Evolutionary conservation across 2,113 vertebrate genomes (phyloP).

Genomic region (Onychostruthus taczanowskii): DNA sequence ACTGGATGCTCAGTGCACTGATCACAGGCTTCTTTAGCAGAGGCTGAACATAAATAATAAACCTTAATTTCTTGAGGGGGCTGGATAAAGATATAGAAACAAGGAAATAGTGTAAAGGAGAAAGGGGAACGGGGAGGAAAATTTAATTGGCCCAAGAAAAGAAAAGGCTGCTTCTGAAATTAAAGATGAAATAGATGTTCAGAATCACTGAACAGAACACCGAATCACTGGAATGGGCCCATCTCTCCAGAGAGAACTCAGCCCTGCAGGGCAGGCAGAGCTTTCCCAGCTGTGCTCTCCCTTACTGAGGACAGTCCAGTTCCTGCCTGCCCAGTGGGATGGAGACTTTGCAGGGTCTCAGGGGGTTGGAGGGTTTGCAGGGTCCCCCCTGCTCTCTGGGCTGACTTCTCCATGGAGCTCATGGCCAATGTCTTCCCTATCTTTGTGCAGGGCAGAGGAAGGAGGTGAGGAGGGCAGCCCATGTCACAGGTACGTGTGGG

Average conservation of each 20-base stretch:
- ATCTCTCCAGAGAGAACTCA: not conserved
- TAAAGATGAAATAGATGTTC: not conserved
- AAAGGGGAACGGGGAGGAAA: not conserved
- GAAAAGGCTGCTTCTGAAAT: not conserved
- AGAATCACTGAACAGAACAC: too few species aligned
- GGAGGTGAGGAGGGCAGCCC: conserved; percentile 59
- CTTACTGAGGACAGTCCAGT: not conserved
- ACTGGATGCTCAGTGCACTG: not conserved
- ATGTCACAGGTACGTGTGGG: conserved; percentile 72
- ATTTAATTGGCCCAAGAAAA: not conserved
- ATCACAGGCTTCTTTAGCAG: not conserved
- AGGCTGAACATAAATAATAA: not conserved
- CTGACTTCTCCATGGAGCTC: not conserved
- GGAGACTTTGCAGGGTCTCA: not conserved
- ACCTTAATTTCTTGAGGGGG: not conserved
- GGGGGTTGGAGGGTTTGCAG: too few species aligned
- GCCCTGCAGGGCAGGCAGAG: not conserved
- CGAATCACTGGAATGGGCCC: rapidly evolving
- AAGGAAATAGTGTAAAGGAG: not conserved
- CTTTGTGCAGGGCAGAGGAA: conserved; percentile 45
- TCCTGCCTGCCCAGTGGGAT: not conserved
- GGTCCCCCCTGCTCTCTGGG: not conserved
- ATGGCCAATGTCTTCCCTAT: not conserved
- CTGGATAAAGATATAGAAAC: not conserved
- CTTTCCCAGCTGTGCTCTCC: not conserved